Evolutionary conservation across 2,113 vertebrate species (phyloP).

Genomic region (Neodon shergylaensis): DNA sequence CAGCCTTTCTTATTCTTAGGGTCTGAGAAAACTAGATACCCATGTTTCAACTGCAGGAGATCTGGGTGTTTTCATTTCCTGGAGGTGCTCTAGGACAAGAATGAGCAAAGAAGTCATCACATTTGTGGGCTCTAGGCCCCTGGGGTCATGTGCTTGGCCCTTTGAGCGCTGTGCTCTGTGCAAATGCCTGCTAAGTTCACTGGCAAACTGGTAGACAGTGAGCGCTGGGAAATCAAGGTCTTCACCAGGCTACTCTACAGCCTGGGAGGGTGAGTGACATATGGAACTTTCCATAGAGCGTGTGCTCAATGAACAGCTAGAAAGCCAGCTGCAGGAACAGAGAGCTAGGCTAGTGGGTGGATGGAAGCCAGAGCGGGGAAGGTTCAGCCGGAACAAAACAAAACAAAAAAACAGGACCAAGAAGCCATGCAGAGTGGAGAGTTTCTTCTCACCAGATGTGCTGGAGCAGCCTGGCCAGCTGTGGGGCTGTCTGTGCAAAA

Average conservation of each 20-base stretch:
- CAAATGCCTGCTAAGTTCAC: background rate
- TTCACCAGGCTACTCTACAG: background rate
- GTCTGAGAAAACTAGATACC: background rate
- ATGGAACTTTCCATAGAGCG: background rate
- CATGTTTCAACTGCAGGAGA: background rate
- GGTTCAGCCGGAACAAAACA: background rate
- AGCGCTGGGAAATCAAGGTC: background rate
- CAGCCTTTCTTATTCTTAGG: background rate
- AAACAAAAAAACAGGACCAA: background rate
- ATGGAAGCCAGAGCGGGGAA: background rate
- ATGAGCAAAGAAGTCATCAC: background rate
- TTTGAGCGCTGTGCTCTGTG: background rate
- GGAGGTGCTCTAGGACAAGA: background rate
- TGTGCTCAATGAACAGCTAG: background rate
- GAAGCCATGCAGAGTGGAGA: accelerated
- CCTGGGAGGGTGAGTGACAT: background rate
- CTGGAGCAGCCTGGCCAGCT: background rate
- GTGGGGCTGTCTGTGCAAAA: background rate
- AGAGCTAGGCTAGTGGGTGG: background rate
- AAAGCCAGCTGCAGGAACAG: background rate
- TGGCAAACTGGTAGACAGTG: background rate
- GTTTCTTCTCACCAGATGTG: background rate
- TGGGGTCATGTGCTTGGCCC: background rate
- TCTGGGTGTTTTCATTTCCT: background rate
- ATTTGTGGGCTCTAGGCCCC: background rate